These are phyloP conservation scores for Calypte anna DNA, from an alignment of 2,113 vertebrate genomes.

Conservation along the genomic window DNA sequence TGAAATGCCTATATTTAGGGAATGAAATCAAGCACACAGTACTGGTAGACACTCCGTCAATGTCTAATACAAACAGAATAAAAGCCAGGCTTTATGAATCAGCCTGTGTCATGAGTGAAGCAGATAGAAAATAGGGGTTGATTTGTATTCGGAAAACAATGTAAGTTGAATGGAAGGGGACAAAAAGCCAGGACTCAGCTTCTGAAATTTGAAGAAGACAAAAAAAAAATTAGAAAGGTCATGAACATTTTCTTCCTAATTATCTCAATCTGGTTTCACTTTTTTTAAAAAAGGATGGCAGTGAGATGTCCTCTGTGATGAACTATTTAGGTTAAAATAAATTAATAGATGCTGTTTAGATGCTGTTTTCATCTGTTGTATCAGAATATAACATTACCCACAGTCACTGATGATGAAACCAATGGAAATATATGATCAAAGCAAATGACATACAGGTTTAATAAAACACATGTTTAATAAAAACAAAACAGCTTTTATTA, in stretches of 20 bases:
- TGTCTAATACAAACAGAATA: not conserved
- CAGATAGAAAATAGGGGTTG: not conserved
- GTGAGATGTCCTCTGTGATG: not conserved
- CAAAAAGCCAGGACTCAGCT: not conserved
- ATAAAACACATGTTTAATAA: not conserved
- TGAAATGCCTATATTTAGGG: not conserved
- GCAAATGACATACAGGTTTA: not conserved
- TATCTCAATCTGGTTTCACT: not conserved
- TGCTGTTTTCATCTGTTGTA: not conserved
- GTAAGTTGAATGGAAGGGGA: fast-evolving
- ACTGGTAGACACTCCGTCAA: not conserved
- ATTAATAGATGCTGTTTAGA: not conserved
- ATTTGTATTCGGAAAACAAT: not conserved
- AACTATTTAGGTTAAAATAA: not conserved
- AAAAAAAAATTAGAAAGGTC: not conserved
- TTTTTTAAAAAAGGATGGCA: not conserved
- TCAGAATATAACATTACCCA: not conserved
- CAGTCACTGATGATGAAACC: not conserved
- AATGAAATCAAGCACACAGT: not conserved
- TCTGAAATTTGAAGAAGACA: not conserved
- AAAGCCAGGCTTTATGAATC: not conserved
- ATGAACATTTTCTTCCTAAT: not conserved
- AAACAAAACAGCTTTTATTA: not conserved
- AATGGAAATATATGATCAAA: not conserved
- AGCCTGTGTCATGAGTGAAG: not conserved